Base-by-base conservation (phyloP, 2,797 vertebrate species). In the Geotrypetes seraphini region DNA sequence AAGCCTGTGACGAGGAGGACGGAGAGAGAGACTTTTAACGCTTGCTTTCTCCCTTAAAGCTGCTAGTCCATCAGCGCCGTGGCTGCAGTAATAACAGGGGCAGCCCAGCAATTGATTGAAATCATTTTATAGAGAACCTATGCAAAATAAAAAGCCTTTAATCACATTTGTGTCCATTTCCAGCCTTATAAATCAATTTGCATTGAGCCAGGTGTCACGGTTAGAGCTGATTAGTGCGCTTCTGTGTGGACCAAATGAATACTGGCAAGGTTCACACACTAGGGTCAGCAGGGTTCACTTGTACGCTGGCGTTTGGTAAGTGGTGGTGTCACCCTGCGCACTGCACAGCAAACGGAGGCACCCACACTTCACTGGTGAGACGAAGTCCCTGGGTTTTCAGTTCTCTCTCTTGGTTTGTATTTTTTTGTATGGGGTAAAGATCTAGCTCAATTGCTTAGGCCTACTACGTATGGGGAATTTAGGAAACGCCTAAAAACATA, bases 131-230 rank as follows among this genome's bases (percentile, higher is more conserved):
- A 64, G 77, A 75, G 72, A 72, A 71, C 74, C 70, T 77, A 61
- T 65, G 63, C 60, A 70, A 75, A 78, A 81, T 77, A 76, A 79
- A 83, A 80, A 80, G 75, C 64, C 69, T 71, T 71, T 84, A 81
- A 83, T 84, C 80, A 75, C 75, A 73, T 83, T 79, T 81, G 78
- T 75, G 75, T 81, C 77, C 75, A 75, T 80, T 76, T 70, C 66
- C 71, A 72, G 74, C 37, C 70, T 68, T 5, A 72, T 84, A 80
- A 83, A 84, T 85, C 79, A 79, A 78, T 84, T 76, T 77, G 74
- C 63, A 80, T 82, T 70, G 76, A 83, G 69, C 69, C 44, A 66
- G 71, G 69, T 73, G 77, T 75, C 72, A 58, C 66, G 31, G 71
- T 66, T 65, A 68, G 71, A 63, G 73, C 78, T 79, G 73, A 80